Conservation (phyloP, 2,888 invertebrate genomes). For the Macrosoma leucophasiata region DNA sequence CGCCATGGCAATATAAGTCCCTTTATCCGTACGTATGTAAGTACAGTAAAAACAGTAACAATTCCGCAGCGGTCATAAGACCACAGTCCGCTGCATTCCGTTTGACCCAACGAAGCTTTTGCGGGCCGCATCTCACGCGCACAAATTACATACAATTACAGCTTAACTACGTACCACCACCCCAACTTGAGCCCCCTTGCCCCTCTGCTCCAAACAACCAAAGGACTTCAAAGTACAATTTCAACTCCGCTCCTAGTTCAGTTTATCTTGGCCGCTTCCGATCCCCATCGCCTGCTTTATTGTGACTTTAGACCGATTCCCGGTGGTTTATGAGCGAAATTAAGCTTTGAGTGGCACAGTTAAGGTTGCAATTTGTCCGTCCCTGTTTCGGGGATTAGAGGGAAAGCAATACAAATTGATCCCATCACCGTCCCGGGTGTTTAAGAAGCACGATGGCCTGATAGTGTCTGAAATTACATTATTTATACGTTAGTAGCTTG, state of each 20-base stretch:
- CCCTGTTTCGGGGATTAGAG: conserved; percentile 30
- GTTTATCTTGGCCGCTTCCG: conserved; percentile 38
- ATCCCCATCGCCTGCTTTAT: conserved; percentile 48
- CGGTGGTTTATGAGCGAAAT: conserved; percentile 33
- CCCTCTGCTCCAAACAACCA: conserved; percentile 19
- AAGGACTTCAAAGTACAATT: conserved; percentile 20
- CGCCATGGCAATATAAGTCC: too few species aligned
- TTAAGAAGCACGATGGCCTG: conserved; percentile 32
- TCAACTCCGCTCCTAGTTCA: conserved; percentile 34
- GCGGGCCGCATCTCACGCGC: conserved; percentile 45
- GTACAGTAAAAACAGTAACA: too few species aligned
- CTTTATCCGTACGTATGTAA: too few species aligned
- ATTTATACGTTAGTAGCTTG: too few species aligned
- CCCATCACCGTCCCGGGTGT: conserved; percentile 33
- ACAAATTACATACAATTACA: conserved; percentile 53
- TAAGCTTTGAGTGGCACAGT: conserved; percentile 35
- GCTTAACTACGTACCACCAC: conserved; percentile 35
- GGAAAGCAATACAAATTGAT: conserved; percentile 62
- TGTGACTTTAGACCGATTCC: conserved; percentile 41
- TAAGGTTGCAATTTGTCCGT: conserved; percentile 45
- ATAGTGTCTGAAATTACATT: conserved; percentile 47
- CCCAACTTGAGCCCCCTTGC: conserved; percentile 25
- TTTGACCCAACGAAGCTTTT: conserved; percentile 41
- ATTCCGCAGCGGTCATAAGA: too few species aligned
- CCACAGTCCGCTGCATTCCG: conserved; percentile 28